A percentile compares a stretch with the other conserved stretches of the same genome.
Evolutionary conservation across 2,888 invertebrate species (phyloP).

Genomic region (Lasiommata megera): DNA sequence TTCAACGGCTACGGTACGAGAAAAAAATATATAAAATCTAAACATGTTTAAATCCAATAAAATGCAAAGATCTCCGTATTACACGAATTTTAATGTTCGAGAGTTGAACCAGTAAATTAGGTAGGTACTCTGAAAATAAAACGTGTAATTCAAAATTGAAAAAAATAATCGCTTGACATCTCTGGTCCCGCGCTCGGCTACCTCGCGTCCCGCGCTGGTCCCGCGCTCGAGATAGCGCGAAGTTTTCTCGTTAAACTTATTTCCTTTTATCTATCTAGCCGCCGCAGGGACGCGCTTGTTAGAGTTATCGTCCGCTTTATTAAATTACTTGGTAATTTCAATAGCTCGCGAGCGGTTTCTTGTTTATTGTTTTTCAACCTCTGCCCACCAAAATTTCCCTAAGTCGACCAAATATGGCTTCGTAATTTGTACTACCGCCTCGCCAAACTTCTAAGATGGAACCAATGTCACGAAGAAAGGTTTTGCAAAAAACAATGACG

Average conservation of each 20-base stretch:
- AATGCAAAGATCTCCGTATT: too few species aligned
- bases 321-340: slow-evolving; percentile 76
- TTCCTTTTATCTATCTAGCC: slow-evolving; percentile 73
- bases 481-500: too few species aligned
- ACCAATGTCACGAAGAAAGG: too few species aligned
- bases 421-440: slow-evolving; percentile 3
- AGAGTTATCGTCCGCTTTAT: slow-evolving; percentile 67
- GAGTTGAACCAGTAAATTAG: too few species aligned
- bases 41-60: too few species aligned
- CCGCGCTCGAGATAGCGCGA: slow-evolving; percentile 33
- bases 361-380: slow-evolving; percentile 51
- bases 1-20: too few species aligned
- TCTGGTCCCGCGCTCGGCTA: background rate
- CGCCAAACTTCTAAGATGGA: too few species aligned
- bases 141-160: too few species aligned
- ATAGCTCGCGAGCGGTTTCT: slow-evolving; percentile 54
- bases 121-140: too few species aligned
- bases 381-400: slow-evolving; percentile 16
- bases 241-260: slow-evolving; percentile 70
- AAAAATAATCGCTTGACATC: slow-evolving; percentile 3
- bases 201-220: background rate
- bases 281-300: slow-evolving; percentile 45
- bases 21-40: too few species aligned
- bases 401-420: slow-evolving; percentile 8
- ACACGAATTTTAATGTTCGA: too few species aligned